Evolutionary conservation across 2,797 vertebrate species (phyloP).

Genomic region (Hyperoplus lanceolatus): DNA sequence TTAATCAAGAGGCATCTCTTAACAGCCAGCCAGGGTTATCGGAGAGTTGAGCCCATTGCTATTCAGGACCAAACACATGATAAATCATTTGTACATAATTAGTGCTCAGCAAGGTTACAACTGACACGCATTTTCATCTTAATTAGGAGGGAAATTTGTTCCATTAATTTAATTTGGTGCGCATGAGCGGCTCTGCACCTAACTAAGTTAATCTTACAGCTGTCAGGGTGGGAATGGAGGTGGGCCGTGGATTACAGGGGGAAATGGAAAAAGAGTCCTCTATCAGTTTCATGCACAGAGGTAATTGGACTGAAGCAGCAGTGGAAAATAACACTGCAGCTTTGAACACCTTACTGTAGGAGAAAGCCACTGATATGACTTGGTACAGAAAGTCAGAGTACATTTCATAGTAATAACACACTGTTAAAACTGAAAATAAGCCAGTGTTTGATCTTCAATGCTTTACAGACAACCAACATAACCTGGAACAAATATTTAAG

Average conservation of each 20-base stretch:
- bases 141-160: constrained; percentile 99
- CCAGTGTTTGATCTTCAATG: neutral
- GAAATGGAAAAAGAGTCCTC: constrained; percentile 66
- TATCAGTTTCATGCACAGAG: constrained; percentile 72
- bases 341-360: neutral
- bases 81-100: constrained; percentile 99
- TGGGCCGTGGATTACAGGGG: constrained; percentile 76
- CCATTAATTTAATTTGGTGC: constrained; percentile 99
- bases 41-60: constrained; percentile 94
- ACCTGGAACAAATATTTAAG: constrained; percentile 59
- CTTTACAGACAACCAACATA: constrained; percentile 3
- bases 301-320: constrained; percentile 12
- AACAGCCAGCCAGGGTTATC: constrained; percentile 92
- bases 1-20: constrained; percentile 98
- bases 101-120: constrained; percentile 99
- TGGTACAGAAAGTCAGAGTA: neutral
- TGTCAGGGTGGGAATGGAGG: constrained; percentile 91
- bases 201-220: constrained; percentile 99
- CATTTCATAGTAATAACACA: neutral
- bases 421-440: neutral
- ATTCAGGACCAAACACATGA: constrained; percentile 97
- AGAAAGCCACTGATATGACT: constrained; percentile 1
- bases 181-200: constrained; percentile 94
- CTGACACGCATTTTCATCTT: constrained; percentile 99
- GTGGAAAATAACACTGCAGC: constrained; percentile 20